Base-by-base conservation (phyloP, 2,888 invertebrate genomes). In the Tiphia femorata region DNA sequence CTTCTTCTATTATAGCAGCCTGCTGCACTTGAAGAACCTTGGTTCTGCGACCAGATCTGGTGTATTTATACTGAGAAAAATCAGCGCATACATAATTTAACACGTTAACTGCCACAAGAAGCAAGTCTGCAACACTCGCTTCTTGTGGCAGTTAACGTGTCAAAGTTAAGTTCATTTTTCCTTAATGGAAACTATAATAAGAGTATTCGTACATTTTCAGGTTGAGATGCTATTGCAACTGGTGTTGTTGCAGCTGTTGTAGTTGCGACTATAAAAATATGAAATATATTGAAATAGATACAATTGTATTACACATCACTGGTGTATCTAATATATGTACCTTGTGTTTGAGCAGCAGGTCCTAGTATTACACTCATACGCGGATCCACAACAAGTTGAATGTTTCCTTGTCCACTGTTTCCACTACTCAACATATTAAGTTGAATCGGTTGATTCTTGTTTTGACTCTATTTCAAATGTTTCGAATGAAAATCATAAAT, bases 311-410 rank as follows among this genome's bases (percentile, higher is more conserved):
- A 27, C 1, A 7, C 7, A 16, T n/a, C n/a, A n/a, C n/a, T n/a
- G n/a, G n/a, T n/a, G n/a, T n/a, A n/a, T n/a, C n/a, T 19, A 27
- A 16, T 5, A n/a, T 3, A 37, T 1, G 0, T 37, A 10, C 3
- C n/a, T 53, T 64, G 63, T 69, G 65, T 69, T 10, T 78, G 80
- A 30, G 82, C 74, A 44, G 84, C 81, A 8, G 84, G 78, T 21
- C 86, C 85, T 29, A 86, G 78, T 52, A 86, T 81, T 5, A 85
- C 79, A 33, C 85, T 85, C 56, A 84, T 79, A 50, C 85, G 73
- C 10, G 87, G 85, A 79, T 87, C 87, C 83, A 87, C 85, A 2
- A 87, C 85, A 23, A 87, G 77, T 58, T 87, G 86, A 64, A 84
- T 82, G 42, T 84, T 83, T 23, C 80, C 76, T 58, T 80, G 80